These are phyloP conservation scores for Tachysurus vachellii DNA, from an alignment of 2,113 vertebrate species.

Conservation along the genomic window DNA sequence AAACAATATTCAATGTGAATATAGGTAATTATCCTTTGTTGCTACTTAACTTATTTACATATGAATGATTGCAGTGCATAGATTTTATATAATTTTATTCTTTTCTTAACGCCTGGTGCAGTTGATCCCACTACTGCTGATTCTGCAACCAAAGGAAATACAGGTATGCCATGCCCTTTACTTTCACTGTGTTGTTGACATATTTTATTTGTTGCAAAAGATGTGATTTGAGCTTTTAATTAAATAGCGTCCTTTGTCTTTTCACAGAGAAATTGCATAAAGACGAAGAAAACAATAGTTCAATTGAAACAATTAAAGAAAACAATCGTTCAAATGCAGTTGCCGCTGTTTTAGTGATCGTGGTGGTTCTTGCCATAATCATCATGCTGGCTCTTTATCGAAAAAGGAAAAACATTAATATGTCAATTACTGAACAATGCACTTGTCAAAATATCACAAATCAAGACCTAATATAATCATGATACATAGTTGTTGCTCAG, in stretches of 20 bases:
- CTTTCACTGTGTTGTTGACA: neutral
- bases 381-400: neutral
- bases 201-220: neutral
- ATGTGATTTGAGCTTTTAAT: neutral
- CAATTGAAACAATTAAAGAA: too few relatives aligned
- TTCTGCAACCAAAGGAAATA: accelerated
- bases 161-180: neutral
- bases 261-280: neutral
- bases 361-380: neutral
- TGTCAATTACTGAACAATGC: too few relatives aligned
- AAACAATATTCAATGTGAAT: neutral
- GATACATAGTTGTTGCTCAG: neutral
- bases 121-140: neutral
- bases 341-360: too few relatives aligned
- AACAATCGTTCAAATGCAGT: neutral
- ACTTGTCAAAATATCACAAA: neutral
- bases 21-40: neutral
- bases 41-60: neutral
- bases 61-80: neutral
- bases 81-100: neutral
- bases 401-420: neutral
- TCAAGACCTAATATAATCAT: neutral
- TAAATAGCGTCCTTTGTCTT: neutral
- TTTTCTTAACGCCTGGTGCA: neutral
- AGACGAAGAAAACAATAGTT: too few relatives aligned